Conservation (phyloP, 37 sponge, comb jelly and placozoan genomes). For the Tethya wilhelma region DNA sequence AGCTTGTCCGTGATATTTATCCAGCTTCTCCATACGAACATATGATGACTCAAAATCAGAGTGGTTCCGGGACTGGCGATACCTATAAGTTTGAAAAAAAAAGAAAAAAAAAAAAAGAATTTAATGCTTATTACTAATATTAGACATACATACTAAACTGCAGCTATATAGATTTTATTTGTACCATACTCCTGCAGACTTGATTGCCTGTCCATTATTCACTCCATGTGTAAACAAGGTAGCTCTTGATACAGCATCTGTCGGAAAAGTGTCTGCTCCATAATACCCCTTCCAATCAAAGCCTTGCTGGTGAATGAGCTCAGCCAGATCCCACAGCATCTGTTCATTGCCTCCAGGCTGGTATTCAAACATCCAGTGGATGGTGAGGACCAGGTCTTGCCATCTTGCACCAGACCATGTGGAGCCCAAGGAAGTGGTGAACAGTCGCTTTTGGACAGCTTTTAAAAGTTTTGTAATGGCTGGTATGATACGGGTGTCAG, state of each 20-base stretch:
- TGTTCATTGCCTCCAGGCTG: slow-evolving; percentile 67
- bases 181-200: slow-evolving; percentile 80
- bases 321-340: slow-evolving; percentile 81
- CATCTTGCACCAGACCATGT: slow-evolving; percentile 72
- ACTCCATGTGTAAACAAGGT: slow-evolving; percentile 76
- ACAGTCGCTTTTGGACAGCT: slow-evolving; percentile 54
- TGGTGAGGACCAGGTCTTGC: slow-evolving; percentile 70
- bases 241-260: slow-evolving; percentile 20
- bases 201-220: slow-evolving; percentile 77
- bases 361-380: slow-evolving; percentile 75
- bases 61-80: slow-evolving; percentile 69
- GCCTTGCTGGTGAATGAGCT: slow-evolving; percentile 70
- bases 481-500: slow-evolving; percentile 51
- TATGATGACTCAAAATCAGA: slow-evolving; percentile 61
- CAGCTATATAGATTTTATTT: too few relatives aligned
- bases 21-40: slow-evolving; percentile 53
- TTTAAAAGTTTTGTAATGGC: slow-evolving; percentile 69
- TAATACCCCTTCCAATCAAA: slow-evolving; percentile 76
- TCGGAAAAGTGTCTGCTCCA: slow-evolving; percentile 47
- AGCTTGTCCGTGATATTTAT: slow-evolving; percentile 70
- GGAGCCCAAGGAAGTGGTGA: slow-evolving; percentile 27
- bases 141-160: too few relatives aligned
- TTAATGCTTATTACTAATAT: too few relatives aligned
- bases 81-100: too few relatives aligned
- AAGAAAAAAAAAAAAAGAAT: too few relatives aligned